phyloP scores from a whole-genome alignment of 2,797 vertebrate genomes.

The Amniataba percoides region DNA sequence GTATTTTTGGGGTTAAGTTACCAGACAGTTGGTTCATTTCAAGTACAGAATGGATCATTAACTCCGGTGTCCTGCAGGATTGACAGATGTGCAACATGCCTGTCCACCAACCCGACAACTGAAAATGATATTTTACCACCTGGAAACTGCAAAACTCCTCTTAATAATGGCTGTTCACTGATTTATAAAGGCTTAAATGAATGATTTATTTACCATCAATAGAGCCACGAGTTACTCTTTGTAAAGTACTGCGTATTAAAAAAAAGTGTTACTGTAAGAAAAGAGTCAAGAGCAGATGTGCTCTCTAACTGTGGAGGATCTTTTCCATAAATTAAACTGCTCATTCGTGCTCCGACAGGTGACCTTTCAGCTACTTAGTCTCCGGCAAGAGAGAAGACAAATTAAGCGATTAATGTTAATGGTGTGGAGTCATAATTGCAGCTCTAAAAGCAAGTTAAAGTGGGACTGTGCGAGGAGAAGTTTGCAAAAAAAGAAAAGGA shows the following conservation, averaged over 20 bases:
- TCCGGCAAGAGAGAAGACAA: conserved; percentile 37
- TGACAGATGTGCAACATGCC: not conserved
- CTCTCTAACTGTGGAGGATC: conserved; percentile 18
- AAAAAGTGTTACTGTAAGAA: not conserved
- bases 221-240: not conserved
- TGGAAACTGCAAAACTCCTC: not conserved
- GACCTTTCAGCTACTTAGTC: conserved; percentile 53
- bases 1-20: not conserved
- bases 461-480: not conserved
- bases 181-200: not conserved
- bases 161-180: not conserved
- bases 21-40: not conserved
- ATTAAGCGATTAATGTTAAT: conserved; percentile 40
- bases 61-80: not conserved
- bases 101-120: not conserved
- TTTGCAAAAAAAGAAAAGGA: not conserved
- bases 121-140: not conserved
- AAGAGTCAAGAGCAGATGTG: not conserved
- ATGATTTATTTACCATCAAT: not conserved
- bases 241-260: not conserved
- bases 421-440: conserved; percentile 6
- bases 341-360: conserved; percentile 17
- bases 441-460: conserved; percentile 22
- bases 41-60: not conserved
- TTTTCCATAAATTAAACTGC: conserved; percentile 38